These are phyloP conservation scores for Hemibagrus guttatus DNA, from an alignment of 2,797 vertebrate species.

Conservation along the genomic window DNA sequence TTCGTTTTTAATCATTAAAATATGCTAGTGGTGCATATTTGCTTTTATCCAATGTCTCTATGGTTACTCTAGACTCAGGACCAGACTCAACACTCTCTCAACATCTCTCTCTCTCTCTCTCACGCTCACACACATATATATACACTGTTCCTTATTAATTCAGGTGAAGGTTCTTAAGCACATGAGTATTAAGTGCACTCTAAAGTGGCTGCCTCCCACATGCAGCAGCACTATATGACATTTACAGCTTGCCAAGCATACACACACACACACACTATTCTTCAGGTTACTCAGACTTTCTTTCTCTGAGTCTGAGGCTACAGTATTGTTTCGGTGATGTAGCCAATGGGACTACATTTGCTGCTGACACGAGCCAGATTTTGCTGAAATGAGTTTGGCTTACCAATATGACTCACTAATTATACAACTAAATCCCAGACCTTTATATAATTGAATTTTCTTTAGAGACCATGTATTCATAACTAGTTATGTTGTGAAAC, in stretches of 20 bases:
- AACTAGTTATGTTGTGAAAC: not conserved
- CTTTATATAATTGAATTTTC: not conserved
- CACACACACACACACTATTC: not conserved
- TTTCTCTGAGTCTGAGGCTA: not conserved
- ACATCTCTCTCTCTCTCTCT: not conserved
- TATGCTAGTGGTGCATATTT: slow-evolving; percentile 40
- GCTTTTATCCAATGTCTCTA: slow-evolving; percentile 36
- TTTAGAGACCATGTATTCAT: not conserved
- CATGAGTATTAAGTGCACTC: slow-evolving; percentile 11
- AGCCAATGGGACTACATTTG: not conserved
- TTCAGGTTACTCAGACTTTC: not conserved
- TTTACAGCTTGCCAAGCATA: not conserved
- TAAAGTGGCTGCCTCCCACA: not conserved
- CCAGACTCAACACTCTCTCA: not conserved
- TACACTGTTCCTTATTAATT: slow-evolving; percentile 17
- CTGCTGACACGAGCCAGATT: not conserved
- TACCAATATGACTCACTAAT: not conserved
- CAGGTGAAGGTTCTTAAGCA: slow-evolving; percentile 5
- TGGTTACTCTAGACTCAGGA: slow-evolving; percentile 30
- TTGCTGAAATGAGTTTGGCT: not conserved
- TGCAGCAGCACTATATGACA: slow-evolving; percentile 20
- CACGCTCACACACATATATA: not conserved
- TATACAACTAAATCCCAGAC: not conserved
- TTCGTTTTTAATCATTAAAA: slow-evolving; percentile 59
- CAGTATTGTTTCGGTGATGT: not conserved